Evolutionary conservation across 2,113 vertebrate species (phyloP).

Genomic region (Catharus bicknelli): DNA sequence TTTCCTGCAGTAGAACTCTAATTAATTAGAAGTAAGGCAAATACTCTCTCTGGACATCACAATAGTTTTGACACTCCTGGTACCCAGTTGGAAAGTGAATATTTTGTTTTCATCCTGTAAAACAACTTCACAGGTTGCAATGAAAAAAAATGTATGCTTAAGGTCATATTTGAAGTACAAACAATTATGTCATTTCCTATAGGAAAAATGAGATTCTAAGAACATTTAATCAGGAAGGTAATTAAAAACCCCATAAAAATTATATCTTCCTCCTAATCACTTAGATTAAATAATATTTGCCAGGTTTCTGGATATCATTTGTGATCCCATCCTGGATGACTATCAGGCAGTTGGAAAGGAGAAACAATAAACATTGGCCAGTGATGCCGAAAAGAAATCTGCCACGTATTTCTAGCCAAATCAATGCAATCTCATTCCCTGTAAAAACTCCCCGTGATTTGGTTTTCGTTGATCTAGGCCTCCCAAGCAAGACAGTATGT

Average conservation of each 20-base stretch:
- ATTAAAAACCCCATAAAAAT: not conserved
- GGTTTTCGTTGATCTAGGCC: rapidly evolving
- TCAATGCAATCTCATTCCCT: not conserved
- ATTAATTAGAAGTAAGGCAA: not conserved
- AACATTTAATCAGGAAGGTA: not conserved
- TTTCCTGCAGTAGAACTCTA: not conserved
- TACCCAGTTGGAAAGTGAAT: not conserved
- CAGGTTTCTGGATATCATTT: not conserved
- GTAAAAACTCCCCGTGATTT: not conserved
- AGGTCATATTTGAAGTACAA: not conserved
- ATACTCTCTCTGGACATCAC: not conserved
- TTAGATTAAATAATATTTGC: not conserved
- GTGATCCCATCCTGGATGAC: not conserved
- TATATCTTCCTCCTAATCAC: not conserved
- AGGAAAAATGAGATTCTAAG: not conserved
- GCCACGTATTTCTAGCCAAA: not conserved
- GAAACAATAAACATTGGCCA: not conserved
- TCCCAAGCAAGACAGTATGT: not conserved
- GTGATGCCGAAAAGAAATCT: not conserved
- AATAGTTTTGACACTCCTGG: not conserved
- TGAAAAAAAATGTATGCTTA: not conserved
- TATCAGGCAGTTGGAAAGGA: not conserved
- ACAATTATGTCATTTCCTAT: not conserved
- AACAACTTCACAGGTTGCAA: not conserved
- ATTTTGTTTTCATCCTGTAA: not conserved